Conservation (phyloP, 1,140 invertebrate species). For the Hesperophylax magnus region DNA sequence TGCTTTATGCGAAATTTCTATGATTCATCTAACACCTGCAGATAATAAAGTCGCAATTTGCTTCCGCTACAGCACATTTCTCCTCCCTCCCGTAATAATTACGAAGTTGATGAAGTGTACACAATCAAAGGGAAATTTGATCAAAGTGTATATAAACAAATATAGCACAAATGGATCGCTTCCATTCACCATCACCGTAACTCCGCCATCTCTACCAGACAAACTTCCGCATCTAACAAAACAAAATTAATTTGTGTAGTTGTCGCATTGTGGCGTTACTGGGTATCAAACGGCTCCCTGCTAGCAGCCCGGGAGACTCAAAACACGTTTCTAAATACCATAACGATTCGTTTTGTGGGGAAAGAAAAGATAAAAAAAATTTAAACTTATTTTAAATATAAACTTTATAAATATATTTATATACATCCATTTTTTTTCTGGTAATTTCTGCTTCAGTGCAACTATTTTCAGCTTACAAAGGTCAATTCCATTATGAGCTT, state of each 20-base stretch:
- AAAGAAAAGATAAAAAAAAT: no score
- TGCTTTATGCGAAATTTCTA: no score
- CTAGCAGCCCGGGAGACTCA: background rate
- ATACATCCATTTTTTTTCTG: no score
- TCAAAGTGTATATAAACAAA: constrained; percentile 31
- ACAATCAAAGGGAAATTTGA: constrained; percentile 21
- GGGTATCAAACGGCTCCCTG: background rate
- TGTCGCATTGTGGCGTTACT: constrained; percentile 38
- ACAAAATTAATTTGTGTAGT: constrained; percentile 46
- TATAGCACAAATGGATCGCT: constrained; percentile 40
- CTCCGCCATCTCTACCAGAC: constrained; percentile 13
- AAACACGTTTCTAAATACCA: background rate
- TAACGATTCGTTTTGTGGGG: no score
- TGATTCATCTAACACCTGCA: no score
- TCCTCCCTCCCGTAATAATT: background rate
- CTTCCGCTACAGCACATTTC: background rate
- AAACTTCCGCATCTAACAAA: constrained; percentile 32
- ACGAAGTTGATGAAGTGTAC: background rate
- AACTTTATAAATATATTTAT: no score
- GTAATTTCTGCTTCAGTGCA: no score
- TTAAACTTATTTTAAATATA: no score
- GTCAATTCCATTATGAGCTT: no score
- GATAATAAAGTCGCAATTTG: no score
- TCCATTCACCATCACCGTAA: background rate
- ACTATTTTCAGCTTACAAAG: no score